Conservation (phyloP, 2,797 vertebrate genomes). For the Fratercula arctica region DNA sequence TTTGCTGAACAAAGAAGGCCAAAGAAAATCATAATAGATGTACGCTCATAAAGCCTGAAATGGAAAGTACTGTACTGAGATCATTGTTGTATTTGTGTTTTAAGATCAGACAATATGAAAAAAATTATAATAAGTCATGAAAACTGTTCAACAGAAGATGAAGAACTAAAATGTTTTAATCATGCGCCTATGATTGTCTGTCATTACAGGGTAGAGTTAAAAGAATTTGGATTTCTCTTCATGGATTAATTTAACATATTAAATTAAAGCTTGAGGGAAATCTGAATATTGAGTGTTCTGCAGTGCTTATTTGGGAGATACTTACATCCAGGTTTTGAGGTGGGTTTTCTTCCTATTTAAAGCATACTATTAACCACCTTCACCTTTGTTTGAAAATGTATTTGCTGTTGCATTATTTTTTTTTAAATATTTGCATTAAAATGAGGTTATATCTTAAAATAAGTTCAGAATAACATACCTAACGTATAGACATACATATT, state of each 20-base stretch:
- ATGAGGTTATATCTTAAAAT: not conserved
- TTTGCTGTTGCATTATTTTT: not conserved
- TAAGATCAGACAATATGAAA: not conserved
- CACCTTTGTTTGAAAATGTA: not conserved
- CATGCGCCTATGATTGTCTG: not conserved
- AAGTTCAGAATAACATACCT: not conserved
- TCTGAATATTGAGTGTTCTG: not conserved
- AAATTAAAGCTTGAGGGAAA: not conserved
- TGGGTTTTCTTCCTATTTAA: not conserved
- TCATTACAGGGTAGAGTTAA: not conserved
- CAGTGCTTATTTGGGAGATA: not conserved
- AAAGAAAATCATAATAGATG: not conserved
- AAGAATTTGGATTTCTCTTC: not conserved
- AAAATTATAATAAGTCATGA: not conserved
- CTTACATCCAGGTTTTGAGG: not conserved
- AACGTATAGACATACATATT: not conserved
- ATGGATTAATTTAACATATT: not conserved
- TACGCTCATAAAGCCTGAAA: not conserved
- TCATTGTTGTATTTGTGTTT: not conserved
- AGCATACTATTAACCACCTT: not conserved
- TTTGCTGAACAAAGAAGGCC: not conserved
- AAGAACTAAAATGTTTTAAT: not conserved
- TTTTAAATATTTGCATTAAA: not conserved
- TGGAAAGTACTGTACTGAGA: not conserved
- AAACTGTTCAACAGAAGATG: not conserved